Conservation (phyloP, 1,140 invertebrate genomes). For the Drosophila obscura region DNA sequence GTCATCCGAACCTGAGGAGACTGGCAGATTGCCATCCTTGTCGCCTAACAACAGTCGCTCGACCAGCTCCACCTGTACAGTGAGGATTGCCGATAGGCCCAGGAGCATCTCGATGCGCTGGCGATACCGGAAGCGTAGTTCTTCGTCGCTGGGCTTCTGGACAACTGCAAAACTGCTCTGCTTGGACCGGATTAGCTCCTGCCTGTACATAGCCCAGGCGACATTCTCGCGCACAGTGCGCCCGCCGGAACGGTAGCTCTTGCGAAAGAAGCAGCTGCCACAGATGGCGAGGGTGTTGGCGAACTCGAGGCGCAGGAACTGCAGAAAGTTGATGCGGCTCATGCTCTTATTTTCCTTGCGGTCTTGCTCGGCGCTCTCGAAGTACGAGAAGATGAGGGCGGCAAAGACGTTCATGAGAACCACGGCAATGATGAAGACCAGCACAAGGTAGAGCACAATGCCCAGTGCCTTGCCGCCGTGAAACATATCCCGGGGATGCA, state of each 20-base stretch:
- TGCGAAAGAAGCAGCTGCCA: not conserved
- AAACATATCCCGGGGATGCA: slow-evolving; percentile 35
- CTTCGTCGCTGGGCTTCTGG: not conserved
- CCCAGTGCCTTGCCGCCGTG: slow-evolving; percentile 48
- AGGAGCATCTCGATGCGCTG: slow-evolving; percentile 8
- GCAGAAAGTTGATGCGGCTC: slow-evolving; percentile 37
- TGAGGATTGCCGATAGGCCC: slow-evolving; percentile 26
- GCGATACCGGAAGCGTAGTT: slow-evolving; percentile 18
- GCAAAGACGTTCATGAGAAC: slow-evolving; percentile 68
- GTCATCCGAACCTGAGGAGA: slow-evolving; percentile 14
- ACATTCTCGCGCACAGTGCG: slow-evolving; percentile 59
- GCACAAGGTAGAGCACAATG: slow-evolving; percentile 40
- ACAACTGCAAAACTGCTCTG: not conserved
- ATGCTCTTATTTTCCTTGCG: not conserved
- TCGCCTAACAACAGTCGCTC: slow-evolving; percentile 35
- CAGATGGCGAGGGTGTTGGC: not conserved
- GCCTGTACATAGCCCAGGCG: not conserved
- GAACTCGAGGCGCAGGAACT: slow-evolving; percentile 64
- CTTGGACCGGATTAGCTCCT: too few species aligned
- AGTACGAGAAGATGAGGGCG: slow-evolving; percentile 55
- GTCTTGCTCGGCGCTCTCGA: slow-evolving; percentile 16
- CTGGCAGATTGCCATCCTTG: slow-evolving; percentile 14
- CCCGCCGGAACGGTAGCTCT: slow-evolving; percentile 11
- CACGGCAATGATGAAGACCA: slow-evolving; percentile 54
- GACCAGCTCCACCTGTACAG: slow-evolving; percentile 42